Base-by-base conservation (phyloP, 2,797 vertebrate species). In the Menidia menidia region DNA sequence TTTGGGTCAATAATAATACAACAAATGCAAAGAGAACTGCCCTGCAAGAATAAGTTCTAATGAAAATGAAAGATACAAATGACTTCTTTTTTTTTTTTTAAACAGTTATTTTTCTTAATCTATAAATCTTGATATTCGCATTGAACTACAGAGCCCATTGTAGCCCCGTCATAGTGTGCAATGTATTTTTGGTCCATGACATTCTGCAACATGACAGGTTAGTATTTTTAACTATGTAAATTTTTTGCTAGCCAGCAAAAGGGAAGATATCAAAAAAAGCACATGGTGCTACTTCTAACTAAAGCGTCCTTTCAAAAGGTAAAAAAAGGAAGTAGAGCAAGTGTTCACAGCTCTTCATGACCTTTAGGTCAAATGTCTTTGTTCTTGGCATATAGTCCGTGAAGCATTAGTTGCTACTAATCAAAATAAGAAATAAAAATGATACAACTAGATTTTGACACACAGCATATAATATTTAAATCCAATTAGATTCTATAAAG, bases 1-100 rank as follows among this genome's bases (percentile, higher is more conserved):
- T 63, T 19, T 39, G 51, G 15, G 19, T 70, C 41, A 48, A 12
- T 9, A 67, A 55, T 51, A 52, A 2, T 59, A 61, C 48, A 65
- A 30, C 42, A 64, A 35, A 62, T 25, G 25, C 53, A 41, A 12
- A 16, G 4, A 50, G 11, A 31, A 32, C 25, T 25, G 25, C 25
- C 2, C 25, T 25, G 25, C 25, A 25, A 25, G 25, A 25, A 25
- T 25, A 25, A 25, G 25, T 25, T 25, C 25, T 25, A 25, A 25
- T 2, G 25, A 25, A 25, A 25, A 25, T 25, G 25, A 25, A 25
- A 25, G 25, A 25, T 25, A 25, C 25, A 25, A n/a, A n/a, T n/a
- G n/a, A n/a, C n/a, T n/a, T n/a, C n/a, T n/a, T n/a, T n/a, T n/a
- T n/a, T n/a, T n/a, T n/a, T n/a, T n/a, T n/a, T n/a, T n/a, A n/a